Base-by-base conservation (phyloP, 2,888 invertebrate species). In the Spatulosminthurus flaviceps region DNA sequence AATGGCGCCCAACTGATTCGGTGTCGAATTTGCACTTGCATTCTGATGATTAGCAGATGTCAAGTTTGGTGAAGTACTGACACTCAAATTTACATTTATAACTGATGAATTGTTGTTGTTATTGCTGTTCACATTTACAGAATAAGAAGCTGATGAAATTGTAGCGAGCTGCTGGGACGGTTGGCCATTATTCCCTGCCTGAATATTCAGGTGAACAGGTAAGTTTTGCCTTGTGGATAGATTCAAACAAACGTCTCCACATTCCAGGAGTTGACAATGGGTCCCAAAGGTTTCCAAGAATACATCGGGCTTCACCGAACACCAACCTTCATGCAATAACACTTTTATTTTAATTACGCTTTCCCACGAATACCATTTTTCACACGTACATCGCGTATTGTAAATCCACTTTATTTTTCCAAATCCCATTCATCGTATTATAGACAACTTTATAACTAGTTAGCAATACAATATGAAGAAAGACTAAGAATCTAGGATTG, bases 261-360 rank as follows among this genome's bases (percentile, higher is more conserved):
- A 86, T 80, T 87, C 87, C 71, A 89, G 84, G 24, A 84, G 84
- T 60, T 86, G 86, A 83, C 88, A 88, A 2, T 87, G 87, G 74
- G 88, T 86, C 22, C 88, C 88, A 86, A 88, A 89, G 60, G 87
- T 86, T 82, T 86, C 86, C n/a, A 86, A 86, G 66, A 88, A 88
- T 80, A 86, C 85, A 66, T 87, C 87, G 0, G 88, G 88, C 75
- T 86, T 86, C 21, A 87, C 86, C 4, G 88, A 88, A 77, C 88
- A 88, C 89, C 89, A 89, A 60, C 89, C 89, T 88, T 83, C 1
- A 82, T 11, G 2, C 9, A 11, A 64, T 24, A 24, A 26, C 11
- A 22, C 11, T 51, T 51, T 7, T 9, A 41, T 13, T 9, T 41
- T 41, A 41, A 41, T 7, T 9, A 9, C 13, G 13, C 41, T 41